Evolutionary conservation across 2,797 vertebrate genomes (phyloP).

Genomic region (Orientallactaga sibirica): DNA sequence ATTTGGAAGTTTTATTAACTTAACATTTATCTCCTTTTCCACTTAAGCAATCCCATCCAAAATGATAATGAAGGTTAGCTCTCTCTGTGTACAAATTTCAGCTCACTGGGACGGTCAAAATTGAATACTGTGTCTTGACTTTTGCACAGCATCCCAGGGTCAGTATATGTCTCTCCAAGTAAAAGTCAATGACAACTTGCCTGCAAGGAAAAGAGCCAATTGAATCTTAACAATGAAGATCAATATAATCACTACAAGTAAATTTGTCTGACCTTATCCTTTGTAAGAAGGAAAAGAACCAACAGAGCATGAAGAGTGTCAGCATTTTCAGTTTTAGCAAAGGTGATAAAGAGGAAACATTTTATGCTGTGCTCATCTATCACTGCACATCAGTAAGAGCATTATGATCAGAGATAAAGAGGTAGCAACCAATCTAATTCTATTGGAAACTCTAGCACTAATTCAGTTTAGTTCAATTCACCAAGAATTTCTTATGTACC

Average conservation of each 20-base stretch:
- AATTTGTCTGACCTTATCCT: slow-evolving; percentile 40
- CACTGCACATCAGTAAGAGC: background rate
- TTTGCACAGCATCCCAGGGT: background rate
- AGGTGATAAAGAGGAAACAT: slow-evolving; percentile 48
- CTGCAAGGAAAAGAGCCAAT: slow-evolving; percentile 61
- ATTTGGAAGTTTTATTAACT: slow-evolving; percentile 20
- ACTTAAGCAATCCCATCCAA: background rate
- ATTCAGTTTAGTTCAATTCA: background rate
- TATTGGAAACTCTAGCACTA: slow-evolving; percentile 3
- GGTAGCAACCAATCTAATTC: background rate
- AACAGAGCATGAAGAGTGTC: slow-evolving; percentile 66
- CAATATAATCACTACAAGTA: slow-evolving; percentile 55
- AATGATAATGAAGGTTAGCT: slow-evolving; percentile 5
- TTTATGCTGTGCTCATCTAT: slow-evolving; percentile 36
- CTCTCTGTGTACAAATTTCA: background rate
- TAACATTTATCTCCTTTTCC: background rate
- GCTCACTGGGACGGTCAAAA: slow-evolving; percentile 1
- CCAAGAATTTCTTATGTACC: slow-evolving; percentile 5
- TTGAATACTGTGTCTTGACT: slow-evolving; percentile 52
- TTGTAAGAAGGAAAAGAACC: slow-evolving; percentile 66
- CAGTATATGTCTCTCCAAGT: slow-evolving; percentile 47
- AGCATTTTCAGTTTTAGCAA: slow-evolving; percentile 68
- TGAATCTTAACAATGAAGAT: slow-evolving; percentile 69
- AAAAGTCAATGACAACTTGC: slow-evolving; percentile 65
- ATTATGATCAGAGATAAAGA: slow-evolving; percentile 38